These are phyloP conservation scores for Euplagia quadripunctaria DNA, from an alignment of 2,888 invertebrate genomes.

Conservation along the genomic window DNA sequence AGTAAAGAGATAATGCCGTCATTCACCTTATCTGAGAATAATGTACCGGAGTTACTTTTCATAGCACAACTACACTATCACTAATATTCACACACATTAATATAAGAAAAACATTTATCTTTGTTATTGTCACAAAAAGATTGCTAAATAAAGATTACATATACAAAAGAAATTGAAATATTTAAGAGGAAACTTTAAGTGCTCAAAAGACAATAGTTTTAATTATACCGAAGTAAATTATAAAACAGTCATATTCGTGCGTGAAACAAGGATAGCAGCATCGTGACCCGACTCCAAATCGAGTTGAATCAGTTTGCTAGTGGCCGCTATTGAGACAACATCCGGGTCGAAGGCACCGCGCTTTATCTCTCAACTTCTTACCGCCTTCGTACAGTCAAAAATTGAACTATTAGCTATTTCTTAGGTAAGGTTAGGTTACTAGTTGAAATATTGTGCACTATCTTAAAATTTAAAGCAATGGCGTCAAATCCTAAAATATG, in stretches of 20 bases:
- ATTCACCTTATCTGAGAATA: conserved; percentile 60
- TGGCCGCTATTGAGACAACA: conserved; percentile 55
- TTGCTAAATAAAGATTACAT: neutral
- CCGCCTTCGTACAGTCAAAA: neutral
- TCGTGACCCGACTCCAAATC: conserved; percentile 67
- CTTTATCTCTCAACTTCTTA: conserved; percentile 61
- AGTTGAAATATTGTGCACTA: neutral
- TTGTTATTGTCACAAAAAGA: neutral
- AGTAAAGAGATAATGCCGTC: conserved; percentile 77
- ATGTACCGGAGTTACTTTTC: conserved; percentile 35
- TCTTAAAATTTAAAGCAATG: neutral
- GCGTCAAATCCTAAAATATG: neutral
- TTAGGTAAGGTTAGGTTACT: neutral
- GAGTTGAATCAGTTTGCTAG: conserved; percentile 60
- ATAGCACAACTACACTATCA: neutral
- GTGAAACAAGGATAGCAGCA: conserved; percentile 53
- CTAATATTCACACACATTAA: neutral
- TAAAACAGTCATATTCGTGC: conserved; percentile 12
- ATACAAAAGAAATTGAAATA: neutral
- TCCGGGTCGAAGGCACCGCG: conserved; percentile 72
- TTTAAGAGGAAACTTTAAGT: no score
- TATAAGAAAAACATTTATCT: neutral
- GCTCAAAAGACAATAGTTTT: neutral
- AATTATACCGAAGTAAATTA: conserved; percentile 6
- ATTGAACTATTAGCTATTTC: neutral